Evolutionary conservation across 2,113 vertebrate species (phyloP), one percentile per base, ranked within the genome.

Genomic region (Scatophagus argus): DNA sequence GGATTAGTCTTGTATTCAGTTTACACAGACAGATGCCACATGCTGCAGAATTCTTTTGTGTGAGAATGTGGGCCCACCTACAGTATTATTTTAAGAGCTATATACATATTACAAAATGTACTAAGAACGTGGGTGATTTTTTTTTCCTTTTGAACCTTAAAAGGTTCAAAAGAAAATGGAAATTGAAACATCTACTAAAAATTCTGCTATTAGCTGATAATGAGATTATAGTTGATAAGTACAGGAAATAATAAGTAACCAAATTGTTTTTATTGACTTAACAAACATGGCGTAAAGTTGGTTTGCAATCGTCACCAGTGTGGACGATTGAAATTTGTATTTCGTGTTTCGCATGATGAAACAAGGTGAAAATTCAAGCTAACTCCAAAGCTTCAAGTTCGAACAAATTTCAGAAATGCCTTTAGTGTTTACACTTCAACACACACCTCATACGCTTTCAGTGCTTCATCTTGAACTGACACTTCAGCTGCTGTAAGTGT

Each of bases 1-100:
- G 92, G 92, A 93, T 93, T 93, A 93, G 88, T 62, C 59, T 77
- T 77, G 77, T 84, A 70, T 89, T 90, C 44, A 31, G 82, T 83
- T 82, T 75, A 77, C 46, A 69, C 72, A 77, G 90, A 90, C 84
- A 83, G 64, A 91, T 89, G 83, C 81, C 89, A 92, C 85, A 82
- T 79, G 65, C 79, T 90, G 73, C 71, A 76, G 32, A 84, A 83
- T 80, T 76, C 61, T 85, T 86, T 65, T 74, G 65, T 80, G 59
- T 72, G 83, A 80, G 69, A 70, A 71, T 54, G 71, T 83, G 32
- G 47, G 76, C 27, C 60, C 70, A 86, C 11, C 65, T 73, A 54
- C 19, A 56, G 51, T 62, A 66, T 63, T 47, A 56, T 32, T 65
- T 39, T 69, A 56, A 44, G 41, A 61, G 27, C 21, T 10, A 12